Evolutionary conservation across 2,113 vertebrate species (phyloP).

Genomic region (Cisticola juncidis): DNA sequence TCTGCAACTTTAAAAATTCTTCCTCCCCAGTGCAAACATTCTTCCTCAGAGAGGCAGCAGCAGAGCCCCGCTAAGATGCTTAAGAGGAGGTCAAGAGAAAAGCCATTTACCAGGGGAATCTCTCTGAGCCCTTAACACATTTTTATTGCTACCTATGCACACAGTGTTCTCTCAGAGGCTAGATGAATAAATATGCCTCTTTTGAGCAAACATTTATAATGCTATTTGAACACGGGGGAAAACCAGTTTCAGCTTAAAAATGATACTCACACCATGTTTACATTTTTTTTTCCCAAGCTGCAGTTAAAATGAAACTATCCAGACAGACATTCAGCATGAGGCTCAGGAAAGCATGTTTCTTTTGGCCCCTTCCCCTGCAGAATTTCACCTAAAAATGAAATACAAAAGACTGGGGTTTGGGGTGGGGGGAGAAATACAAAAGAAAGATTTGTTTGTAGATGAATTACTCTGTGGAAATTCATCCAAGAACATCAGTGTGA

Average conservation of each 20-base stretch:
- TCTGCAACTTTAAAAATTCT: constrained; percentile 22
- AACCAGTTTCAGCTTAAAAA: constrained; percentile 37
- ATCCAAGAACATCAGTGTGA: constrained; percentile 49
- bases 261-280: constrained; percentile 47
- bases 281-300: constrained; percentile 46
- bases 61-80: constrained; percentile 11
- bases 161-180: constrained; percentile 16
- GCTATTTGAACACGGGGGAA: neutral
- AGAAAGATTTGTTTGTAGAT: constrained; percentile 71
- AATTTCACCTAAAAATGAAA: constrained; percentile 65
- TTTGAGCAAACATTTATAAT: constrained; percentile 53
- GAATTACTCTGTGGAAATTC: constrained; percentile 66
- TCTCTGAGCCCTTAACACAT: constrained; percentile 17
- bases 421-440: constrained; percentile 17
- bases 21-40: constrained; percentile 33
- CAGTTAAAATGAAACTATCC: constrained; percentile 67
- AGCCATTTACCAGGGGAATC: constrained; percentile 46
- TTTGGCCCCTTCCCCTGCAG: constrained; percentile 59
- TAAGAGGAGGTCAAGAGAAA: constrained; percentile 59
- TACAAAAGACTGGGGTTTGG: constrained; percentile 45
- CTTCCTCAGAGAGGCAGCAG: constrained; percentile 35
- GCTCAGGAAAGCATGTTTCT: constrained; percentile 68
- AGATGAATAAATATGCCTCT: constrained; percentile 43
- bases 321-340: constrained; percentile 63
- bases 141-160: constrained; percentile 58